These are phyloP conservation scores for Carterocephalus palaemon DNA, from an alignment of 2,888 invertebrate species.

Conservation along the genomic window DNA sequence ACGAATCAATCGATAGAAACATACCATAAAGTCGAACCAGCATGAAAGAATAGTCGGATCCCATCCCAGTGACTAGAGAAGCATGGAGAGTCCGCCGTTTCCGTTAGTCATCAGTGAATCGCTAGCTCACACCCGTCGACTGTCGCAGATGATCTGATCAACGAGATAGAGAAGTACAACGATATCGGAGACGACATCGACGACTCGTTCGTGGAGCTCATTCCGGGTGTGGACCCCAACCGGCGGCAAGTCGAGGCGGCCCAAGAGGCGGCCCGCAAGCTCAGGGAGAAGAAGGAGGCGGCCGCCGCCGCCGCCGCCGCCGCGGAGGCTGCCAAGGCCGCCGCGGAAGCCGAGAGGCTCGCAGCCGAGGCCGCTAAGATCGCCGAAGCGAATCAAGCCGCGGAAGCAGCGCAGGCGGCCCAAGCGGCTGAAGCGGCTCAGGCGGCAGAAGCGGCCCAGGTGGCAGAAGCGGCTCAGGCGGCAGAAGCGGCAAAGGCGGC, in stretches of 20 bases:
- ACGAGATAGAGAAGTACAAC: conserved; percentile 94
- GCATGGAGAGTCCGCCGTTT: conserved; percentile 22
- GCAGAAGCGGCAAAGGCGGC: conserved; percentile 16
- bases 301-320: conserved; percentile 40
- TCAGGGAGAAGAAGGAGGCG: conserved; percentile 45
- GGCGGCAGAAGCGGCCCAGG: conserved; percentile 21
- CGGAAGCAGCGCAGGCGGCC: conserved; percentile 34
- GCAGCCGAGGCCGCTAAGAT: conserved; percentile 39
- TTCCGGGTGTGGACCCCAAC: conserved; percentile 78
- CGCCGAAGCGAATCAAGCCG: conserved; percentile 25
- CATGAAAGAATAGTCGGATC: conserved; percentile 20
- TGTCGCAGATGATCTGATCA: conserved; percentile 89
- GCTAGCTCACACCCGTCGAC: conserved; percentile 38
- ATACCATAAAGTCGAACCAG: conserved; percentile 11
- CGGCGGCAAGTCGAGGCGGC: conserved; percentile 51
- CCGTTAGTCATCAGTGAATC: conserved; percentile 25
- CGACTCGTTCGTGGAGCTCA: conserved; percentile 92
- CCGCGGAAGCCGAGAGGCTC: conserved; percentile 45
- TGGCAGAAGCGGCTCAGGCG: conserved; percentile 32
- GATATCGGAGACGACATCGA: conserved; percentile 96
- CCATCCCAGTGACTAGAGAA: conserved; percentile 9
- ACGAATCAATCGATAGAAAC: background rate
- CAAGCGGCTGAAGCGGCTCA: conserved; percentile 33
- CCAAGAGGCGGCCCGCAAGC: conserved; percentile 35
- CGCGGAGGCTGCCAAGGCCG: conserved; percentile 36